These are phyloP conservation scores for Chelonus insularis DNA, from an alignment of 1,140 invertebrate species.

Conservation along the genomic window DNA sequence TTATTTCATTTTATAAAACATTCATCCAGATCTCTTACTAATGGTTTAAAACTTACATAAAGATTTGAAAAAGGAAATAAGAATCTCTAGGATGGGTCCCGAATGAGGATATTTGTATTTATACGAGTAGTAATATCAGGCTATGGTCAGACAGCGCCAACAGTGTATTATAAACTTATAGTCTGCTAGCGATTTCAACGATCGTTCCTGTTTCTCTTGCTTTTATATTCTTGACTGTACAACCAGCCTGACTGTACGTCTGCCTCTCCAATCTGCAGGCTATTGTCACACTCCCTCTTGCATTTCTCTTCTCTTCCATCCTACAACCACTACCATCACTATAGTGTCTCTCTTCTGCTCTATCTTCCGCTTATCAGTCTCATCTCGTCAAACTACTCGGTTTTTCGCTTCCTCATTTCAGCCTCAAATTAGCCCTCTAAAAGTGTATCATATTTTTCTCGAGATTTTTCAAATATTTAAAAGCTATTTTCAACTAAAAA, in stretches of 20 bases:
- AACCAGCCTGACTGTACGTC: constrained; percentile 38
- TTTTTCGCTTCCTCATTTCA: neutral
- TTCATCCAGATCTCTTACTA: no score
- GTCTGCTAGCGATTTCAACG: constrained; percentile 10
- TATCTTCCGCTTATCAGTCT: constrained; percentile 16
- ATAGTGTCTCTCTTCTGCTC: constrained; percentile 9
- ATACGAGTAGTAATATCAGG: constrained; percentile 46
- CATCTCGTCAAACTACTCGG: neutral
- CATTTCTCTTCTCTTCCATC: constrained; percentile 34
- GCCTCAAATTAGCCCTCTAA: neutral
- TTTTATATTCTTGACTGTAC: constrained; percentile 33
- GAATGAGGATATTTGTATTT: constrained; percentile 48
- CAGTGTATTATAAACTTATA: constrained; percentile 11
- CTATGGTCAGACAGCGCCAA: constrained; percentile 32
- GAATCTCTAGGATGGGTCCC: constrained; percentile 35
- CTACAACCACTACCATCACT: neutral
- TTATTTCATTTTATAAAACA: neutral
- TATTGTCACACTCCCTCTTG: constrained; percentile 47
- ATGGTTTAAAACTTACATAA: no score
- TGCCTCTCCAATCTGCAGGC: constrained; percentile 48
- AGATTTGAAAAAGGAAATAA: no score
- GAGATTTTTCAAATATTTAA: neutral
- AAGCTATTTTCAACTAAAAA: no score
- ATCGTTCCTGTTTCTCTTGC: neutral
- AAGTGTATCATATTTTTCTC: neutral